Conservation (phyloP, 2,113 vertebrate genomes). For the Jacana jacana region DNA sequence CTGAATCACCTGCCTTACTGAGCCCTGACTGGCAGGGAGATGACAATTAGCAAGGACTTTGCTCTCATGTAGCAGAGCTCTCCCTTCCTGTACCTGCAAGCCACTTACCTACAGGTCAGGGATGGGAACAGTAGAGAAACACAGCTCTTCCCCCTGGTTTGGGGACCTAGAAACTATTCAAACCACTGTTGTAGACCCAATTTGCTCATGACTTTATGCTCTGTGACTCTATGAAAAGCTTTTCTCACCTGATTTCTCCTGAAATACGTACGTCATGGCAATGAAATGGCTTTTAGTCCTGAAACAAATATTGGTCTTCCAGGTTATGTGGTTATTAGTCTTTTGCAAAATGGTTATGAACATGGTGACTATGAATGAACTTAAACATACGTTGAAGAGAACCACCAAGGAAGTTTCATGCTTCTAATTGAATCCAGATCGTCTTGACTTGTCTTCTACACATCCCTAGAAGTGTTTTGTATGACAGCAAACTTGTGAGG, state of each 20-base stretch:
- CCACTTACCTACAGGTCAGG: background rate
- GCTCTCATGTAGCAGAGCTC: background rate
- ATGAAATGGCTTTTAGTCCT: background rate
- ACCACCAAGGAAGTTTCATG: background rate
- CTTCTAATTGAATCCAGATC: background rate
- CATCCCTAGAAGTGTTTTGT: background rate
- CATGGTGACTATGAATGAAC: background rate
- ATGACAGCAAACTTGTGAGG: background rate
- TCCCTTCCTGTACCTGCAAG: background rate
- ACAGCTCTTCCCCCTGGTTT: background rate
- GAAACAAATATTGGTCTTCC: background rate
- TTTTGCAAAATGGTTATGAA: background rate
- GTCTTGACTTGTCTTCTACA: background rate
- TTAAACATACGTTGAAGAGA: background rate
- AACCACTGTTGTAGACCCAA: background rate
- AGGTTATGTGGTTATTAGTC: background rate
- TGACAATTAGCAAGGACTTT: background rate
- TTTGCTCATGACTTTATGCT: background rate
- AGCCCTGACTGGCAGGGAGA: background rate
- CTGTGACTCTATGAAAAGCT: background rate
- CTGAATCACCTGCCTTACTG: background rate
- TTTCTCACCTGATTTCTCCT: background rate
- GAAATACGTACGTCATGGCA: background rate
- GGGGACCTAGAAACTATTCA: background rate
- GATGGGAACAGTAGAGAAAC: background rate